phyloP scores from a whole-genome alignment of 2,797 vertebrate species.

The Tamandua tetradactyla region DNA sequence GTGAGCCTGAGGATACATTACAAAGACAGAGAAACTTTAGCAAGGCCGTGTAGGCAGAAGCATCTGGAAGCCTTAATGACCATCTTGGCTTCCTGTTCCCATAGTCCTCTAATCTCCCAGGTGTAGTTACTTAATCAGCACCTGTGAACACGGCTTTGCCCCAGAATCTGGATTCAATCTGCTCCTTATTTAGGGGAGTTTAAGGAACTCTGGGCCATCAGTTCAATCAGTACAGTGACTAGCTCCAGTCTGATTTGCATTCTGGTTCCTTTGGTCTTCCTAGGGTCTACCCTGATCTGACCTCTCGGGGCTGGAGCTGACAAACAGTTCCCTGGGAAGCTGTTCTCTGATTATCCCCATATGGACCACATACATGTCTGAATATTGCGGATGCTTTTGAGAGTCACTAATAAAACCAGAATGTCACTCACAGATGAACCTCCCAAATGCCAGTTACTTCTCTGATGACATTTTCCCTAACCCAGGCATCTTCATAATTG shows the following conservation, averaged over 20 bases:
- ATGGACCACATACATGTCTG: background rate
- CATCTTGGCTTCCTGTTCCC: constrained; percentile 26
- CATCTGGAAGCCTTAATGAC: constrained; percentile 50
- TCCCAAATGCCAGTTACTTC: background rate
- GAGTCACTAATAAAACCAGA: background rate
- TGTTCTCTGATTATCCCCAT: background rate
- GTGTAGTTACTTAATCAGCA: constrained; percentile 56
- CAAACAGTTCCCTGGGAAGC: background rate
- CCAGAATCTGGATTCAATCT: background rate
- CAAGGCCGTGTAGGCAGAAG: constrained; percentile 5
- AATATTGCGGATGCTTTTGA: background rate
- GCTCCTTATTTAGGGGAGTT: background rate
- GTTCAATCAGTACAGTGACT: constrained; percentile 22
- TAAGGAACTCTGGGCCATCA: constrained; percentile 39
- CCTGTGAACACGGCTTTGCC: constrained; percentile 16
- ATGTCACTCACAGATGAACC: background rate
- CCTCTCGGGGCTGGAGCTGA: background rate
- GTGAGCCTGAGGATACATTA: background rate
- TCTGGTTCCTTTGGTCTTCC: background rate
- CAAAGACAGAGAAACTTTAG: background rate
- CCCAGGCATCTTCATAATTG: background rate
- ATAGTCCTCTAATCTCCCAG: constrained; percentile 29
- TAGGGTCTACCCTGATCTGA: background rate
- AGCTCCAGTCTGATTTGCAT: background rate
- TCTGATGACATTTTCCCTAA: background rate